Evolutionary conservation across 2,113 vertebrate species (phyloP).

Genomic region (Muntiacus muntjak): DNA sequence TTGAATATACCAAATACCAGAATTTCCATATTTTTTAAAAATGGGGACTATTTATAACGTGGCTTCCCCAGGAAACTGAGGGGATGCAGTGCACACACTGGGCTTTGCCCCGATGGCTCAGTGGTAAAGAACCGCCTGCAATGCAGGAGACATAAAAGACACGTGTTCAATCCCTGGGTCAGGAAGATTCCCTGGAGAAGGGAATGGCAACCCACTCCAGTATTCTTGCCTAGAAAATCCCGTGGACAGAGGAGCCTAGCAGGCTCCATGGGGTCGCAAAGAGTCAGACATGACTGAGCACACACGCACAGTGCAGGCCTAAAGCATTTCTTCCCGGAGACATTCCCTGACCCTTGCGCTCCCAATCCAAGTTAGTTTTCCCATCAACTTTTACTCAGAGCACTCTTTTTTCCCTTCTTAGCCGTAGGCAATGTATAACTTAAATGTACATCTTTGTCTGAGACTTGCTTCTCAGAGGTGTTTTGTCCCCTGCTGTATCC

Average conservation of each 20-base stretch:
- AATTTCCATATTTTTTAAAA: background rate
- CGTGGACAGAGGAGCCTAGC: background rate
- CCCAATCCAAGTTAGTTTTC: background rate
- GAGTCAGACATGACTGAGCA: background rate
- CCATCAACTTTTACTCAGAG: background rate
- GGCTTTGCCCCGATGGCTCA: background rate
- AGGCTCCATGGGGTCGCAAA: background rate
- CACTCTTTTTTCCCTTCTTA: background rate
- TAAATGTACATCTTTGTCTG: background rate
- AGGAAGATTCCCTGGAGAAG: background rate
- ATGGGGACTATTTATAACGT: background rate
- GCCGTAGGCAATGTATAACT: background rate
- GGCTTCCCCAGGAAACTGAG: background rate
- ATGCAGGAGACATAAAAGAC: background rate
- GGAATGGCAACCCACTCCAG: background rate
- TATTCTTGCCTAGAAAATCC: background rate
- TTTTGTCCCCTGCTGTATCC: background rate
- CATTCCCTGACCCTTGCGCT: background rate
- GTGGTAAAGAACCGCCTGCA: background rate
- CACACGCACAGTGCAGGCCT: fast-evolving
- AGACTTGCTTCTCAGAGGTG: background rate
- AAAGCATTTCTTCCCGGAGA: background rate
- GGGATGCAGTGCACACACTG: background rate
- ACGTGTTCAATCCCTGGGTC: background rate
- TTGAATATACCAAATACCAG: background rate